These are phyloP conservation scores for Pseudomyrmex flavicornis DNA, from an alignment of 1,140 invertebrate genomes.

Conservation along the genomic window DNA sequence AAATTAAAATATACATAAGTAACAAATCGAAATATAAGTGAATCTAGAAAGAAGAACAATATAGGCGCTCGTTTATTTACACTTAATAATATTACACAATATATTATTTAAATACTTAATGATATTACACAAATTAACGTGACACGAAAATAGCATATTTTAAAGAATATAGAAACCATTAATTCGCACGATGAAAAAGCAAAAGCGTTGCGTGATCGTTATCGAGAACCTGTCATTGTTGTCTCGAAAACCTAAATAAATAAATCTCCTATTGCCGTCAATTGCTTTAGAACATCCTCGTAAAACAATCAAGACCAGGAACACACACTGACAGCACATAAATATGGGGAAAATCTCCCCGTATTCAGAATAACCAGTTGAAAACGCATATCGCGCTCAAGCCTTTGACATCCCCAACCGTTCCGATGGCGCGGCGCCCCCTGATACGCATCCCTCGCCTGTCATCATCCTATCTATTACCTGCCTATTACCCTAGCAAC, in stretches of 20 bases:
- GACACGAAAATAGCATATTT: too few species aligned
- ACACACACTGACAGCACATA: neutral
- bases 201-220: too few species aligned
- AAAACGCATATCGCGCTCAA: neutral
- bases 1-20: too few species aligned
- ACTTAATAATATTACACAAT: too few species aligned
- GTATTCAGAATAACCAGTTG: conserved; percentile 22
- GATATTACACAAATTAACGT: too few species aligned
- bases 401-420: conserved; percentile 40
- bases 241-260: conserved; percentile 4
- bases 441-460: conserved; percentile 70
- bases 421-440: conserved; percentile 1
- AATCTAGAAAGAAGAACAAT: too few species aligned
- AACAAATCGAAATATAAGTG: too few species aligned
- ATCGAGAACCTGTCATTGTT: too few species aligned
- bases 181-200: too few species aligned
- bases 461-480: conserved; percentile 80
- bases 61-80: too few species aligned
- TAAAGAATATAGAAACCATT: too few species aligned
- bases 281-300: neutral
- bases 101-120: too few species aligned
- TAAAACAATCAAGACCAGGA: neutral
- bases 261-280: neutral
- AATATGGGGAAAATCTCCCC: neutral
- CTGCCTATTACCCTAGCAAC: conserved; percentile 78